Conservation (phyloP, 2,888 invertebrate species). For the Apotomis turbidana region DNA sequence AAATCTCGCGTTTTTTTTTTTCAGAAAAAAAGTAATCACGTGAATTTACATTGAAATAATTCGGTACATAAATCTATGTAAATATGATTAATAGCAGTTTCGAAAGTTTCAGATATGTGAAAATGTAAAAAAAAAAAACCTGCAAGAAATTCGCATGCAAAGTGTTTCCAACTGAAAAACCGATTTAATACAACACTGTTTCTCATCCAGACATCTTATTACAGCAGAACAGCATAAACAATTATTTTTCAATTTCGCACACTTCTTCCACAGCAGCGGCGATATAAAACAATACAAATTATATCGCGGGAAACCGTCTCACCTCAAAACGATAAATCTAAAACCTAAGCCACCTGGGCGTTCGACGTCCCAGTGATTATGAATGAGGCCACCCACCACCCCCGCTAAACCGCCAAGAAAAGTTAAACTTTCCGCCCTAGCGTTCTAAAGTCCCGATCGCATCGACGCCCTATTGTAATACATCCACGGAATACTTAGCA, state of each 20-base stretch:
- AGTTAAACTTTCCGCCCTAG: constrained; percentile 48
- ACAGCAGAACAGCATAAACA: constrained; percentile 8
- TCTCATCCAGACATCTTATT: constrained; percentile 16
- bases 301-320: constrained; percentile 68
- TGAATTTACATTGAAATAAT: too few relatives aligned
- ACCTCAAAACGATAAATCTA: constrained; percentile 77
- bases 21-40: too few relatives aligned
- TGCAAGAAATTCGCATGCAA: too few relatives aligned
- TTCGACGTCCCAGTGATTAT: constrained; percentile 77
- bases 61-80: too few relatives aligned
- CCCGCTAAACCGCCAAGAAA: constrained; percentile 49
- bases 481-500: constrained; percentile 52
- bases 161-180: not conserved
- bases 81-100: too few relatives aligned
- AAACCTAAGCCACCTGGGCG: constrained; percentile 80
- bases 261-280: constrained; percentile 6
- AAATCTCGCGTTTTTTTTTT: too few relatives aligned
- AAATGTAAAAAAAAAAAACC: too few relatives aligned
- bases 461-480: constrained; percentile 32
- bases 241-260: constrained; percentile 22
- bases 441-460: constrained; percentile 49
- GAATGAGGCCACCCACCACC: constrained; percentile 66
- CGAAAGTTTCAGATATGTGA: too few relatives aligned
- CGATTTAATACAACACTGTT: not conserved
- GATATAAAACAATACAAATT: constrained; percentile 68